Base-by-base conservation (phyloP, 2,888 invertebrate species). In the Noctua pronuba region DNA sequence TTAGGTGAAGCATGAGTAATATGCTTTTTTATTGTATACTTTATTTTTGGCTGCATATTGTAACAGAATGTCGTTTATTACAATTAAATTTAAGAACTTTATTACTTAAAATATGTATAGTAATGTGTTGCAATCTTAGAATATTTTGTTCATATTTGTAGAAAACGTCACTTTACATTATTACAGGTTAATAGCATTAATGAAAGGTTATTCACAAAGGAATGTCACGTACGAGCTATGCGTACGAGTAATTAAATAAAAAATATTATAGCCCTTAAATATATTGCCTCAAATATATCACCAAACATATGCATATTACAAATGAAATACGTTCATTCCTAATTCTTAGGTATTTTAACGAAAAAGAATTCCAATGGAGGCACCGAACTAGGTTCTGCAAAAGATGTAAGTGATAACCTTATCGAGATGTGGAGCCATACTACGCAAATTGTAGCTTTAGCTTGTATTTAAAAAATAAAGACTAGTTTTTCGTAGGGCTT, bases 191-290 rank as follows among this genome's bases (percentile, higher is more conserved):
- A 58, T 58, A 41, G 31, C 18, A 49, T 35, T 41, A 21, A 35
- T 55, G 11, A 24, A 49, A 55, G 7, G 46, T 55, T 76, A 75
- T 71, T 55, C 16, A 60, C 21, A 71, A 62, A 75, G 31, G 13
- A 76, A 80, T 80, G 21, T 70, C 13, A 58, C 28, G 18, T 49
- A 77, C 1, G 38, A 77, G 44, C 18, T 41, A 38, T 64, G 38
- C 64, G n/a, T 41, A 77, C 1, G 38, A 80, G 55, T 62, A 78
- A 75, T 81, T 84, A 77, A 74, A 66, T 31, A n/a, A 38, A 35
- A 81, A 75, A 49, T 66, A 71, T 68, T 46, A 16, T 6, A 31
- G 62, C 21, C 18, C 49, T 72, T 41, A 67, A 77, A 73, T 64
- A 62, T 16, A 83, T 31, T 66, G 41, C 52, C 18, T 62, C 68